Evolutionary conservation across 2,888 invertebrate genomes (phyloP), one percentile per base, ranked within the genome.

Genomic region (Gnatocerus cornutus): DNA sequence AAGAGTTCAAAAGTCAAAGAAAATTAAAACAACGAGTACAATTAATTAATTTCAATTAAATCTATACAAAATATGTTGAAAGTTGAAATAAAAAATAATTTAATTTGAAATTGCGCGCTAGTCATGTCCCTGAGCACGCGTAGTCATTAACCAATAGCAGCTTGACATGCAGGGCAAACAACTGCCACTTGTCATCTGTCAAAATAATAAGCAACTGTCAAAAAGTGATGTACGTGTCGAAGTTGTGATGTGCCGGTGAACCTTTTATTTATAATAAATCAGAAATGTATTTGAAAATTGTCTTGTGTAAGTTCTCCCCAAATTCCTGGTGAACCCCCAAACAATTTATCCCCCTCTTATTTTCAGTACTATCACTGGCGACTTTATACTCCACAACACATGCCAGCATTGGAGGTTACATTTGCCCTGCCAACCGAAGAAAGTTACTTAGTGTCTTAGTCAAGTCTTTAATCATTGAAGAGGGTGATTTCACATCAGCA

Each of bases 401-500:
- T 53, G 83, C 80, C n/a, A 84, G 83, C 68, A 80, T 85, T 64
- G 79, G 80, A 73, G 84, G 83, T 75, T 84, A 83, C 73, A 80
- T 85, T 72, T 77, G 79, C 48, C 71, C 79, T 46, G 66, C 77
- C 41, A 83, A 84, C 73, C 73, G 76, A 61, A 75, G 74, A 59
- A 82, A 82, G 73, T 80, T 84, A 46, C 29, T 81, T 39, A 73
- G 79, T 62, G 77, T 80, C 14, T 74, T 84, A 29, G 75, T 73
- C 27, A 80, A 78, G 46, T 78, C 82, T n/a, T 70, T 81, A 39
- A 77, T 75, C 43, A 59, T 76, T 10, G 78, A 80, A 50, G 74
- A 72, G n/a, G 80, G 88, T 74, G 93, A 94, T 81, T 79, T 93
- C 48, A 85, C 89, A 62, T 85, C 90, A 3, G 84, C 93, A 29